Conservation (phyloP, 2,888 invertebrate genomes). For the Latrodectus elegans region DNA sequence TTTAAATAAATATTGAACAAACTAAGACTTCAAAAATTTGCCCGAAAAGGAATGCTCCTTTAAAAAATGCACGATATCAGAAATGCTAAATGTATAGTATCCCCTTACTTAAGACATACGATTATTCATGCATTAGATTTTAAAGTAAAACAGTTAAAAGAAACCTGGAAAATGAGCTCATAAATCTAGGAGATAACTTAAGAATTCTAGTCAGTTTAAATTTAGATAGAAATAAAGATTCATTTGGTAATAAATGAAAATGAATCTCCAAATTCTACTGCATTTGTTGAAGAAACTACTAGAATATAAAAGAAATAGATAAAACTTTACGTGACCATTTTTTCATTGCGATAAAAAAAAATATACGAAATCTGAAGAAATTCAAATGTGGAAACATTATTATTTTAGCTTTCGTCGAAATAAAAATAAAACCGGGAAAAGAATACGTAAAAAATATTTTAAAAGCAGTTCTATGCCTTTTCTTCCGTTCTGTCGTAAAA, state of each 20-base stretch:
- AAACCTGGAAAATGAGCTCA: no score
- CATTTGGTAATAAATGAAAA: not conserved
- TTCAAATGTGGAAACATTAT: constrained; percentile 23
- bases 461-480: not conserved
- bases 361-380: not conserved
- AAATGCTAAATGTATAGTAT: no score
- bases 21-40: no score
- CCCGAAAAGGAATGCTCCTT: no score
- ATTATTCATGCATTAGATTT: no score
- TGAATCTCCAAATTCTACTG: not conserved
- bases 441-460: constrained; percentile 3
- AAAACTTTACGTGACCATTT: not conserved
- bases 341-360: not conserved
- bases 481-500: constrained; percentile 29
- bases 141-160: no score
- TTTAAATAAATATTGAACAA: no score
- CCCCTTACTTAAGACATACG: no score
- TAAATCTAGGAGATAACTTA: no score
- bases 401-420: constrained; percentile 33
- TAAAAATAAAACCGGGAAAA: constrained; percentile 26
- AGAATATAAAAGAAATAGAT: not conserved
- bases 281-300: not conserved
- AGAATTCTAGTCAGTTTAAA: no score
- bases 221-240: no score
- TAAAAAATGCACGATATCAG: no score